Evolutionary conservation across 2,888 invertebrate species (phyloP), one percentile per base, ranked within the genome.

Genomic region (Candidula unifasciata): DNA sequence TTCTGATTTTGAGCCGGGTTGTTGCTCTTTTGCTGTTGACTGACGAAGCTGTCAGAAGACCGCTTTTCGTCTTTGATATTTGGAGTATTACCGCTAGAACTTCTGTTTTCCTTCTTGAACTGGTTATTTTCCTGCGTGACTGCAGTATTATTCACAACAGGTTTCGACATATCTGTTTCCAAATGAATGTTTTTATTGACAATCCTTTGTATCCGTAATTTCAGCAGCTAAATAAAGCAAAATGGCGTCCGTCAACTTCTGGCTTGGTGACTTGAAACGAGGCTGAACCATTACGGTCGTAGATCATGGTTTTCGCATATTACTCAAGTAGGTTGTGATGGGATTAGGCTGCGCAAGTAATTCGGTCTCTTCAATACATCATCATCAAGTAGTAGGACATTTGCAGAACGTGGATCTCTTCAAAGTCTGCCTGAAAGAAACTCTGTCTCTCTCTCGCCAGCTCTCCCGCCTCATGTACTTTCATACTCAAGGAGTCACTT

Each of bases 91-190:
- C 33, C 60, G 21, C 24, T 68, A 10, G 80, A 27, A n/a, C 30
- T 24, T 71, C 77, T 81, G 73, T 71, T 85, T 24, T 85, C 85
- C 64, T 85, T 85, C 35, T 81, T 85, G 54, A 80, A 77, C 24
- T 76, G 74, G 57, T 76, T 87, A 30, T 21, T 81, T 1, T 87
- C 87, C 74, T 76, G 76, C 77, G 83, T 87, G 24, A n/a, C 64
- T 18, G 87, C 78, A 37, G 76, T 57, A 33, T 18, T 84, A 60
- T 83, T 86, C 6, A 71, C 71, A 44, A 69, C 81, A 5, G 80
- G 24, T 77, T 87, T 87, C 16, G 87, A 87, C 87, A 87, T 87
- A 13, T 60, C 82, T 44, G 44, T 44, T 44, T n/a, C 8, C 6
- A 30, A 52, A 33, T 3, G 21, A 60, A 60, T 60, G 60, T 60